Evolutionary conservation across 1,140 invertebrate species (phyloP), one percentile per base, ranked within the genome.

Genomic region (Drosophila arawakana): DNA sequence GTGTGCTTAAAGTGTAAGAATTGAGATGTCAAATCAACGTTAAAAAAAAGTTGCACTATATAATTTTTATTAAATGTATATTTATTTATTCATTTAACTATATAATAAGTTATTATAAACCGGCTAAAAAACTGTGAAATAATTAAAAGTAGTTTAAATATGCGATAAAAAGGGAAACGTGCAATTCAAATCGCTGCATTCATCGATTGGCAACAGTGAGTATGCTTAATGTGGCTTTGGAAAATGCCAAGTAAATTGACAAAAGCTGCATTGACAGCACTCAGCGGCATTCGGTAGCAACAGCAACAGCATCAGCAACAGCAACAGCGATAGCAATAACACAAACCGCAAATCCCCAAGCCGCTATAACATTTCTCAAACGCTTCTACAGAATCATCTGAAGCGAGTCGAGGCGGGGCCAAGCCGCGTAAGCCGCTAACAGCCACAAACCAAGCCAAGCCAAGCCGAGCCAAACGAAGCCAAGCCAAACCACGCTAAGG

Each of bases 311-410:
- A 30, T 3, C 25, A 6, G 25, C 3, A 30, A 0, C 25, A 0
- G 25, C 25, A 30, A 5, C 25, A 30, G 25, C 25, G 25, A 30
- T 30, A 30, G 25, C 80, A 84, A 80, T 84, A 85, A 86, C 79
- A 82, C 76, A 85, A 82, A 79, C 82, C 82, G 72, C 82, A 85
- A 78, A 82, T 82, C 82, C 72, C 82, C 57, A 85, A 85, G 82
- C 83, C 79, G 83, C 72, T 85, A 85, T 82, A 85, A 85, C 79
- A 85, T 85, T 85, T 85, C 79, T 76, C 82, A 85, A 85, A 85
- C 72, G 75, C 52, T 80, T 50, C 75, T 70, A 73, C 47, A 61
- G 69, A 60, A 57, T 41, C 39, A 60, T 34, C 30, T 15, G 35
- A 55, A n/a, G 41, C 55, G 47, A 21, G 9, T 10, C n/a, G 25